These are phyloP conservation scores for Dynastes maya DNA, from an alignment of 2,888 invertebrate genomes.

Conservation along the genomic window DNA sequence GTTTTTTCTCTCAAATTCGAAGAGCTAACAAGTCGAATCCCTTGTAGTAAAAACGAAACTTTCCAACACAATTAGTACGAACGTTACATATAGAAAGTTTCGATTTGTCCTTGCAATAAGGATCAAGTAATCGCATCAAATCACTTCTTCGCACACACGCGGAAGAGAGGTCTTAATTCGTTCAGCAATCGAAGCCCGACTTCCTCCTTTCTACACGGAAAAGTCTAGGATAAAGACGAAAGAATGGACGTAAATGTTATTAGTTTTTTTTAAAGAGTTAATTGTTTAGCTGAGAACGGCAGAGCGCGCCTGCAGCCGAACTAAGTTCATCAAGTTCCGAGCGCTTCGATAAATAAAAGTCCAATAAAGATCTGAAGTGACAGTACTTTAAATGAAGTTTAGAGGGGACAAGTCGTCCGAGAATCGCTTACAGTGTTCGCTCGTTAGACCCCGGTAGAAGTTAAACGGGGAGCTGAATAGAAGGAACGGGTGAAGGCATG, in stretches of 20 bases:
- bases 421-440: constrained; percentile 56
- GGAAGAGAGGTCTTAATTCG: not conserved
- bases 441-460: constrained; percentile 55
- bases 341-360: constrained; percentile 51
- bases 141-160: not conserved
- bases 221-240: not conserved
- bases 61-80: constrained; percentile 8
- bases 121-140: constrained; percentile 25
- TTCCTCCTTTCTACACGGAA: not conserved
- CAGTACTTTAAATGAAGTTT: constrained; percentile 54
- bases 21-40: too few relatives aligned
- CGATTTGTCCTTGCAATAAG: constrained; percentile 20
- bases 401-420: constrained; percentile 52
- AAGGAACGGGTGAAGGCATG: constrained; percentile 44
- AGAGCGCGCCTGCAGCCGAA: constrained; percentile 8
- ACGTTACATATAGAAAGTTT: not conserved
- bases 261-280: constrained; percentile 29
- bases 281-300: constrained; percentile 18
- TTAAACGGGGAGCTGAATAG: constrained; percentile 51
- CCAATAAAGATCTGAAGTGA: constrained; percentile 54
- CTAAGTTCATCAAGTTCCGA: constrained; percentile 46
- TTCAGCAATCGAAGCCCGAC: not conserved
- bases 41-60: not conserved
- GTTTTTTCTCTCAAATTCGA: too few relatives aligned
- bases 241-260: not conserved